Base-by-base conservation (phyloP, 2,888 invertebrate genomes). In the Drosophila tanythrix region DNA sequence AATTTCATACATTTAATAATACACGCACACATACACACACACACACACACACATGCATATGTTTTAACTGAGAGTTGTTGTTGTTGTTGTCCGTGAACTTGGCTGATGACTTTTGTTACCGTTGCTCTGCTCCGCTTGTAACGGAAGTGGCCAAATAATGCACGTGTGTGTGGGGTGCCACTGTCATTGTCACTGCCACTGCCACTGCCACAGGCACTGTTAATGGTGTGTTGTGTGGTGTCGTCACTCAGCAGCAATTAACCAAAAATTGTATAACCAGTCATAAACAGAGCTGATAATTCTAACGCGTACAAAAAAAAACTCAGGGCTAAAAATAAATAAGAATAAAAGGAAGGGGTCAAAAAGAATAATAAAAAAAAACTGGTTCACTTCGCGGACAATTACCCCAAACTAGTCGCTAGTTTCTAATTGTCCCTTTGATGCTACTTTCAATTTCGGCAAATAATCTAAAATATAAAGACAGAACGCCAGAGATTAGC, bases 131-230 rank as follows among this genome's bases (percentile, higher is more conserved):
- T 56, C 50, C 11, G 55, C 52, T 70, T 66, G 84, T 80, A 89
- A 88, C 84, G 88, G 90, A 86, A 88, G 69, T 79, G 64, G 33
- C 60, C 67, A 65, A 76, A 76, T 62, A 55, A 40, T 71, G 52
- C 55, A 66, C 51, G 60, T 72, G 69, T 61, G 63, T 27, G 55
- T 21, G 59, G 33, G 91, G 97, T 66, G 74, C 29, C 68, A 67
- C 31, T 43, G 57, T 21, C 43, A 15, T 3, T 43, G 31, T 25
- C 36, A 33, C 33, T 33, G 33, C 15, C 36, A 27, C 21, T 36
- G 36, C 18, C 6, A 38, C 18, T 38, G 38, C 38, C 38, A 40
- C 40, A 66, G 74, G 29, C 62, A 67, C 21, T 43, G 43, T 43
- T 57, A 18, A 21, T 25, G 15, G 31, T 57, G 27, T 27, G 50